Evolutionary conservation across 1,140 invertebrate genomes (phyloP).

Genomic region (Neotoxoptera formosana): DNA sequence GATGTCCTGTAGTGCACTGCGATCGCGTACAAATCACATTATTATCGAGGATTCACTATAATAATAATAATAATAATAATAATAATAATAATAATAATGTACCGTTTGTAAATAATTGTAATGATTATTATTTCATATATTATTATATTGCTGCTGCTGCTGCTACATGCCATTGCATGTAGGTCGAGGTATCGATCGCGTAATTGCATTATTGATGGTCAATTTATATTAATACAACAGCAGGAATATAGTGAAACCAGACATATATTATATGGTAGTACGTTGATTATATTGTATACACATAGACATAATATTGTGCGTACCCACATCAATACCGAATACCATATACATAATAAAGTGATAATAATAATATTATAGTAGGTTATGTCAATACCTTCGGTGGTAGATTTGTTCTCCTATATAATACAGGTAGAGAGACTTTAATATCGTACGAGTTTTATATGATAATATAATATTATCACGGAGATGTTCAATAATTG

Average conservation of each 20-base stretch:
- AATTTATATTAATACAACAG: background rate
- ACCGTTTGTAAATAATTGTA: background rate
- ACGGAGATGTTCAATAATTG: background rate
- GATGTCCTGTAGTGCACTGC: background rate
- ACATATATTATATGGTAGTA: background rate
- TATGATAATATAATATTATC: no score
- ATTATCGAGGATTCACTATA: background rate
- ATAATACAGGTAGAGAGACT: background rate
- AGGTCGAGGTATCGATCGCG: conserved; percentile 45
- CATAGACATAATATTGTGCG: background rate
- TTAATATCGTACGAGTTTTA: background rate
- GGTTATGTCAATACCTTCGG: background rate
- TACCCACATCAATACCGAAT: background rate
- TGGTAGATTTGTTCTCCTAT: background rate
- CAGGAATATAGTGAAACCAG: background rate
- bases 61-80: conserved; percentile 25
- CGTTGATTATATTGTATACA: background rate
- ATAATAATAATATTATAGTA: conserved; percentile 6
- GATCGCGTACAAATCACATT: conserved; percentile 12
- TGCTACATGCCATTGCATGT: conserved; percentile 12
- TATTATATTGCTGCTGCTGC: no score
- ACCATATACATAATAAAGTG: background rate
- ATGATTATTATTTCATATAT: conserved; percentile 25
- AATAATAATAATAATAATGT: background rate
- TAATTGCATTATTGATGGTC: conserved; percentile 9